These are phyloP conservation scores for Molossus alvarezi DNA, from an alignment of 2,797 vertebrate genomes.

Conservation along the genomic window DNA sequence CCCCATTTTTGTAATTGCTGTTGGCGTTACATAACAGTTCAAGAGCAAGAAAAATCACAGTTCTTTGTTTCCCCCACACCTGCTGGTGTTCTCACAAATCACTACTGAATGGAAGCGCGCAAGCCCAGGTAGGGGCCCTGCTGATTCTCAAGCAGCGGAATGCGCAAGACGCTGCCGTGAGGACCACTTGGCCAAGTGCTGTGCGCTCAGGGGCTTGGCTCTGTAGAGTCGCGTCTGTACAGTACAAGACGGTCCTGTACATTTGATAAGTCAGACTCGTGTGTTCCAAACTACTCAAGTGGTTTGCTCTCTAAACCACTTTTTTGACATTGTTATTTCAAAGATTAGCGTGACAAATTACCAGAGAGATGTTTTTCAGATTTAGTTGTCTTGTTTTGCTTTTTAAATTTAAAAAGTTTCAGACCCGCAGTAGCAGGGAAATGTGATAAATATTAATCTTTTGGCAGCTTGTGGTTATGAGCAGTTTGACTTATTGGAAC, in stretches of 20 bases:
- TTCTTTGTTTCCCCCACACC: background rate
- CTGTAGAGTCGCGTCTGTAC: background rate
- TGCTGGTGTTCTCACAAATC: slow-evolving; percentile 35
- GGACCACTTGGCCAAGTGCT: background rate
- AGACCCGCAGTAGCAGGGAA: background rate
- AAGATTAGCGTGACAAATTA: slow-evolving; percentile 20
- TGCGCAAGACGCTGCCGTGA: background rate
- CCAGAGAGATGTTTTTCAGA: slow-evolving; percentile 15
- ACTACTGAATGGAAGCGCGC: background rate
- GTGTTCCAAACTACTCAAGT: background rate
- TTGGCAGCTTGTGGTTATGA: slow-evolving; percentile 41
- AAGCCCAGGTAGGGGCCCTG: background rate
- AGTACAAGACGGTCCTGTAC: background rate
- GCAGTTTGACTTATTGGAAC: slow-evolving; percentile 33
- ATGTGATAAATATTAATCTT: slow-evolving; percentile 21
- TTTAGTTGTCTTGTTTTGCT: slow-evolving; percentile 68
- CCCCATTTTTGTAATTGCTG: slow-evolving; percentile 26
- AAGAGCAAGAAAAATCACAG: slow-evolving; percentile 28
- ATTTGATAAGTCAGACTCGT: background rate
- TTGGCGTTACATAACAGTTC: background rate
- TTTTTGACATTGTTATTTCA: slow-evolving; percentile 34
- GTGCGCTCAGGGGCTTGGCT: background rate
- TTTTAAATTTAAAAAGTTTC: background rate
- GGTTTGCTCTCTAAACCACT: slow-evolving; percentile 7
- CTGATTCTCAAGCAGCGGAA: background rate